Conservation (phyloP, 2,888 invertebrate genomes). For the Tenthredo scrophulariae region DNA sequence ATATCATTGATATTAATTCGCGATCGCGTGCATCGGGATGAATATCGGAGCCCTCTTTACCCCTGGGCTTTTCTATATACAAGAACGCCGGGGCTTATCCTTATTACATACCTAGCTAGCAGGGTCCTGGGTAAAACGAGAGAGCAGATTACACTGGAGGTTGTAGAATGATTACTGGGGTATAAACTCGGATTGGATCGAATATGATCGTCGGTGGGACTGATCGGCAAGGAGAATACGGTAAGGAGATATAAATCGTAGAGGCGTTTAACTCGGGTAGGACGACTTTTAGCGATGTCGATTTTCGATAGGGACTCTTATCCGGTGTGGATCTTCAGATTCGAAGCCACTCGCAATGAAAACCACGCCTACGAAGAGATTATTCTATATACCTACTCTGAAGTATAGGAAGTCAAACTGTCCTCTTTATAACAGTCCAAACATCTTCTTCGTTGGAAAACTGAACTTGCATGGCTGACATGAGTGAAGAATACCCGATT, state of each 20-base stretch:
- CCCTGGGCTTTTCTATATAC: not conserved
- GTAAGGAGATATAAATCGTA: conserved; percentile 38
- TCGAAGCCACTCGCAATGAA: not conserved
- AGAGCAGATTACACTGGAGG: conserved; percentile 68
- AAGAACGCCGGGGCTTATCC: not conserved
- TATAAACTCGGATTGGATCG: not conserved
- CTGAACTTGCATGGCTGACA: no score
- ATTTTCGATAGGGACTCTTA: conserved; percentile 61
- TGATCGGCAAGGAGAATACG: not conserved
- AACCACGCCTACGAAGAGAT: conserved; percentile 12
- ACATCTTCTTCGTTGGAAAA: not conserved
- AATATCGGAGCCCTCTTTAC: not conserved
- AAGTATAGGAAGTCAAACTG: conserved; percentile 45
- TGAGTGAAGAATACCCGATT: not conserved
- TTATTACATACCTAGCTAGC: conserved; percentile 37
- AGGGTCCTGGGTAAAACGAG: not conserved
- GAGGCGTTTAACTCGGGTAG: conserved; percentile 19
- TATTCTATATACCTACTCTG: not conserved
- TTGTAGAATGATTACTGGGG: conserved; percentile 69
- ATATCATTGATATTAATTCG: conserved; percentile 3
- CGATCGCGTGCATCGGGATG: not conserved
- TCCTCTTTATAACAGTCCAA: conserved; percentile 12
- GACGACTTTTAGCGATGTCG: conserved; percentile 58
- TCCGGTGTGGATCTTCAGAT: conserved; percentile 35
- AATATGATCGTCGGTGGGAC: conserved; percentile 7